Evolutionary conservation across 2,888 invertebrate species (phyloP), one percentile per base, ranked within the genome.

Genomic region (Piscicola geometra): DNA sequence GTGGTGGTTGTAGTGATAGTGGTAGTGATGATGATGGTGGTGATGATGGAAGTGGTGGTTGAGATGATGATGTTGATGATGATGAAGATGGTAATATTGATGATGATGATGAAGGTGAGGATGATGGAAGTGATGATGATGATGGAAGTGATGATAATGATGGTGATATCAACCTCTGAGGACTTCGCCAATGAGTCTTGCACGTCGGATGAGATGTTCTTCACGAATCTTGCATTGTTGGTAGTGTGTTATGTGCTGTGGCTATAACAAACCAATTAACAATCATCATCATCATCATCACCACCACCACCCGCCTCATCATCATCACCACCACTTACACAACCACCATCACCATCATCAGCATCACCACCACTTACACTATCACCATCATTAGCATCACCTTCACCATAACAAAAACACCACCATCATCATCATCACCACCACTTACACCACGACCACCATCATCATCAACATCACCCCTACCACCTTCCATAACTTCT

Each of bases 151-250:
- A 33, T 69, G 15, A 69, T 35, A 18, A 36, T 47, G 35, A 68
- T 78, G 5, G 30, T 32, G 3, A n/a, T 35, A 64, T 78, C 78
- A 76, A 92, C 89, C 88, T 93, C 84, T 78, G 88, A 89, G 1
- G 89, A 87, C 52, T 85, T 84, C 5, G 89, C 89, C 35, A 89
- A 84, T 1, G 88, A 87, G 81, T 89, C 88, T 84, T 89, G 87
- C 75, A 95, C 89, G 81, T 90, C 88, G 78, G 90, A 89, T 0
- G 96, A 93, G 79, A 96, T 92, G 71, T 90, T 90, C 60, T 92
- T 89, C 1, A 97, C 90, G 83, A 73, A 56, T 56, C 60, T 56
- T 25, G 25, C 3, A 25, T 9, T 47, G 50, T 15, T 21, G 21
- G 50, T 47, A 47, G 50, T 47, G 50, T 9, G 12, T 47, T 9